Percentiles rank a stretch among this genome's conserved stretches.
Conservation (phyloP, 2,113 vertebrate species). For the Cepphus grylle region DNA sequence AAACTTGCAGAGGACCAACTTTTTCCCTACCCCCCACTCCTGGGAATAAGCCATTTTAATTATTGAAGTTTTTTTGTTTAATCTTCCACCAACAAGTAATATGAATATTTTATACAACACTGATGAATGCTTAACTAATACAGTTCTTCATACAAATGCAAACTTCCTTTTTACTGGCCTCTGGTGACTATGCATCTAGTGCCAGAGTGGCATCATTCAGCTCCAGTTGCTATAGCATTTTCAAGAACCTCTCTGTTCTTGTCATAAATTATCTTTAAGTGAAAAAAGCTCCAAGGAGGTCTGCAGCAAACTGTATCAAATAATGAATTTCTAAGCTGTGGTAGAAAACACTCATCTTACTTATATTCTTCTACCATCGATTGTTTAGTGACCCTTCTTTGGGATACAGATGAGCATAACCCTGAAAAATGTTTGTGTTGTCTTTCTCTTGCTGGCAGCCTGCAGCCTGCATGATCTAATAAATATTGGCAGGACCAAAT, state of each 20-base stretch:
- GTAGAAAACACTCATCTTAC: constrained; percentile 87
- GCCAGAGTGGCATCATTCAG: constrained; percentile 79
- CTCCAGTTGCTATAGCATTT: constrained; percentile 98
- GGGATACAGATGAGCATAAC: constrained; percentile 81
- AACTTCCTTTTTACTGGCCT: constrained; percentile 79
- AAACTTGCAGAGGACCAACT: constrained; percentile 72
- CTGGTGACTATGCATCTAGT: constrained; percentile 74
- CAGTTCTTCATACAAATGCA: constrained; percentile 79
- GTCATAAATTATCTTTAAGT: constrained; percentile 99
- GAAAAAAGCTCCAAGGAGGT: constrained; percentile 90
- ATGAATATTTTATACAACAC: constrained; percentile 73
- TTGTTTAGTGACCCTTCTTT: constrained; percentile 81
- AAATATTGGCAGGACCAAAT: constrained; percentile 88
- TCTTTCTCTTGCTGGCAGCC: constrained; percentile 81
- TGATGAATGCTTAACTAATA: constrained; percentile 76
- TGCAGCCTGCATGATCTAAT: constrained; percentile 84
- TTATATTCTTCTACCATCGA: constrained; percentile 82
- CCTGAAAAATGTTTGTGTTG: constrained; percentile 82
- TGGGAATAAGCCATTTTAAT: constrained; percentile 73
- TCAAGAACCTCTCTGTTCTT: constrained; percentile 97
- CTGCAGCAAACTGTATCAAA: constrained; percentile 83
- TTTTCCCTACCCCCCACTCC: constrained; percentile 60
- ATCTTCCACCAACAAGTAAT: constrained; percentile 71
- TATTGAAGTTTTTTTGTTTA: constrained; percentile 67
- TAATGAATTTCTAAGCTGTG: constrained; percentile 83